Evolutionary conservation across 2,113 vertebrate genomes (phyloP), one percentile per base, ranked within the genome.

Genomic region (Pachycephala philippinensis): DNA sequence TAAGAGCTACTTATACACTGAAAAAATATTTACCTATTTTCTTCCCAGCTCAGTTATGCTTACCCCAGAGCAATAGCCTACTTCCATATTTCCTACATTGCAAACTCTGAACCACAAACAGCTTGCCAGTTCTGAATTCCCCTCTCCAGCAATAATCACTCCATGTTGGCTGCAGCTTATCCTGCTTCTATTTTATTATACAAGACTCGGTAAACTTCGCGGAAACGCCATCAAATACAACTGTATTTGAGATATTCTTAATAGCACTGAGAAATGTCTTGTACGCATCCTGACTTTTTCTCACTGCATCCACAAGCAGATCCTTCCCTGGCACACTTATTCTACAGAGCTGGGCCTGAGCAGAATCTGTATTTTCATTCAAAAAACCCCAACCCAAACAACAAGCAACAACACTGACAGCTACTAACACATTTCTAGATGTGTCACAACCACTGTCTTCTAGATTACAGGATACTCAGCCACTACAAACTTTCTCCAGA

Each of bases 11-110:
- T 90, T 78, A 52, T 0, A 82, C 49, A 57, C 44, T 31, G 49
- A 84, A 95, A 33, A 84, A 95, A 33, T 65, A 93, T 56, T 74
- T 24, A 76, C 53, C 60, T 86, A 33, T 66, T 74, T 92, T 90
- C 76, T 86, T 84, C 49, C 56, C 88, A 75, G 60, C 59, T 90
- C 79, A 81, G 85, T 64, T 93, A 89, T n/a, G 52, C 89, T 92
- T 93, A 90, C 90, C 89, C 40, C 61, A 75, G 35, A 96, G 87
- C 63, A 94, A 81, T 2, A 95, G 61, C 49, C 90, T 92, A 65
- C 57, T 90, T 95, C 49, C 49, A 39, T 30, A 68, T 63, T 66
- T 66, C 71, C 83, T 84, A 5, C n/a, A 33, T 3, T 4, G 1
- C 60, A 88, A 80, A 50, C 68, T 42, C 15, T 16, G 56, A 93